Evolutionary conservation across 2,797 vertebrate genomes (phyloP).

Genomic region (Phataginus tetradactyla): DNA sequence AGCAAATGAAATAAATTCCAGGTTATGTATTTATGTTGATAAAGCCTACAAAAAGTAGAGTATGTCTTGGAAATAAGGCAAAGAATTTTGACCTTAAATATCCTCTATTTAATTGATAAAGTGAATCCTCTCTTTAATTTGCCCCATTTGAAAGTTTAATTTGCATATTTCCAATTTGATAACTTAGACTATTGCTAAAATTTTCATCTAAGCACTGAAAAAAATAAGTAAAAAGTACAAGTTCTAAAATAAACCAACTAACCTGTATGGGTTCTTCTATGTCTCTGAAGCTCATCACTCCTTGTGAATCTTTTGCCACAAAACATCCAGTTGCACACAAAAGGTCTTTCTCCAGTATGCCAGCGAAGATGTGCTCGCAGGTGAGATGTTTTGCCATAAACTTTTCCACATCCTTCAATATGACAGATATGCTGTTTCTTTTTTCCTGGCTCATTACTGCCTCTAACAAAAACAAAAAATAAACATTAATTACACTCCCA

Average conservation of each 20-base stretch:
- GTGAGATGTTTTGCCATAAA: constrained; percentile 99
- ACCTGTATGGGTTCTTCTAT: constrained; percentile 99
- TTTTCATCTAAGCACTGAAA: neutral
- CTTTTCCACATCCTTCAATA: constrained; percentile 99
- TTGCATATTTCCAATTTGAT: neutral
- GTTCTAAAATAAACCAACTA: constrained; percentile 60
- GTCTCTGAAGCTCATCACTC: constrained; percentile 98
- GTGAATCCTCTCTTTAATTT: neutral
- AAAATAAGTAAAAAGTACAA: neutral
- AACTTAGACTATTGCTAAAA: neutral
- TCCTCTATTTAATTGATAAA: neutral
- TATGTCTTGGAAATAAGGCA: neutral
- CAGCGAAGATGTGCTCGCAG: constrained; percentile 98
- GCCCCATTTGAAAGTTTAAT: neutral
- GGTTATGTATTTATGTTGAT: neutral
- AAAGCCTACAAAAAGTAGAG: neutral
- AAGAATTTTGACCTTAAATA: constrained; percentile 1
- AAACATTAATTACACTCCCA: constrained; percentile 62
- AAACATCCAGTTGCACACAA: constrained; percentile 99
- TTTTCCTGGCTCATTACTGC: constrained; percentile 96
- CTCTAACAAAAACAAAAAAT: constrained; percentile 86
- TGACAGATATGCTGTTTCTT: constrained; percentile 99
- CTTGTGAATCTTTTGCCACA: constrained; percentile 98
- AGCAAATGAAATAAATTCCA: constrained; percentile 31
- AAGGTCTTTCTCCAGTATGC: constrained; percentile 99